Base-by-base conservation (phyloP, 2,113 vertebrate genomes). In the Cervus canadensis region DNA sequence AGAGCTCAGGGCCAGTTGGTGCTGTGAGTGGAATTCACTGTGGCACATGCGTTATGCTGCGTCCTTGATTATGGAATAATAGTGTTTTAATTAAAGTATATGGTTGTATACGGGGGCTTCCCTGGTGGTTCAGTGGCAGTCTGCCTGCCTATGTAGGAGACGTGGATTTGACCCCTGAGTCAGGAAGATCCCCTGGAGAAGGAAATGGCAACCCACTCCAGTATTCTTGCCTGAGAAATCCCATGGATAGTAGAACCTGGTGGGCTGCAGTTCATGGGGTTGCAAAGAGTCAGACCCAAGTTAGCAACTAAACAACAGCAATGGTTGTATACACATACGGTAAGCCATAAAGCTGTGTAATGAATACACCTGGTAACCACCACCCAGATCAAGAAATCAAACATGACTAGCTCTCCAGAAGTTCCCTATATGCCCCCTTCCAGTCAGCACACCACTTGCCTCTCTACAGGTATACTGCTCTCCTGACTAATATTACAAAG, bases 31-130 rank as follows among this genome's bases (percentile, higher is more conserved):
- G 28, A 54, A 45, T 25, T 89, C 52, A n/a, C 10, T 17, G 14
- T 71, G 52, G 30, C 50, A 5, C 12, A 2, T 1, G 14, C 2
- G 0, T 21, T 21, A 59, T 5, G 3, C 43, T 84, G 56, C 64
- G 30, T 71, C 43, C 28, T 56, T 33, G 3, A 54, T 48, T 50
- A 78, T n/a, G 52, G 14, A 43, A 13, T 59, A 56, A 52, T 50
- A 60, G 1, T 54, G 52, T 60, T 57, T 79, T 71, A 9, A 45
- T 62, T 87, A 76, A 57, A 92, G 40, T 17, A 1, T 60, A 48
- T 52, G 15, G 56, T 13, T 13, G 17, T 43, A 30, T 5, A 26
- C 1, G 6, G 21, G 36, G 64, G 33, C 64, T 36, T 71, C n/a
- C n/a, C 64, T 36, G 64, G n/a, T 40, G 67, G n/a, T 36, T 71